Conservation (phyloP, 37 sponge, comb jelly and placozoan genomes). For the Lycopodina hypogea region DNA sequence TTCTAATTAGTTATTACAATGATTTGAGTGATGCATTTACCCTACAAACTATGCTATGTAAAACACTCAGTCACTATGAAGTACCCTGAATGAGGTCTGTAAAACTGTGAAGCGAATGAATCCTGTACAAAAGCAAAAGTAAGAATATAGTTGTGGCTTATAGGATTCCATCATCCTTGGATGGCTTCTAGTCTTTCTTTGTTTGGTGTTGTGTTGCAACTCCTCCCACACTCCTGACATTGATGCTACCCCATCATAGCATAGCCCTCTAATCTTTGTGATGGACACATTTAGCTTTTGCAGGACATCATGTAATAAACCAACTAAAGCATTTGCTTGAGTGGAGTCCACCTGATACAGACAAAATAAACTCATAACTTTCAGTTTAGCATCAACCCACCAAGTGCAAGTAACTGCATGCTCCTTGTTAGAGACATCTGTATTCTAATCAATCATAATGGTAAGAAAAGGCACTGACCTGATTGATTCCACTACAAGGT, state of each 20-base stretch:
- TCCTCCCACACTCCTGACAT: constrained; percentile 44
- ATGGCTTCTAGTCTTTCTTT: constrained; percentile 34
- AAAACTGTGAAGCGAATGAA: constrained; percentile 48
- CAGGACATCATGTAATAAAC: constrained; percentile 53
- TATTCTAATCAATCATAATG: constrained; percentile 62
- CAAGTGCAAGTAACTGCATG: constrained; percentile 39
- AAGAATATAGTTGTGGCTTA: too few species aligned
- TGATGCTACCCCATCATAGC: constrained; percentile 67
- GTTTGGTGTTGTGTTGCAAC: constrained; percentile 32
- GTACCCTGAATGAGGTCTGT: too few species aligned
- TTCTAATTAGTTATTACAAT: too few species aligned
- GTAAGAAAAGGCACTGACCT: constrained; percentile 15
- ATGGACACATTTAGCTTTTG: constrained; percentile 37
- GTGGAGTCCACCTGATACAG: constrained; percentile 41
- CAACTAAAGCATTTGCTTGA: constrained; percentile 15
- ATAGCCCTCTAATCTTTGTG: constrained; percentile 47
- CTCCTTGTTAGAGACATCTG: constrained; percentile 53
- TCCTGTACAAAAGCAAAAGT: too few species aligned
- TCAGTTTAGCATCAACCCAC: constrained; percentile 49
- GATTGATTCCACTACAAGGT: constrained; percentile 17
- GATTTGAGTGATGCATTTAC: too few species aligned
- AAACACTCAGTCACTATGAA: too few species aligned
- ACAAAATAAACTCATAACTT: constrained; percentile 52
- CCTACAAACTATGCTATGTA: too few species aligned
- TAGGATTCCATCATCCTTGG: constrained; percentile 38